These are phyloP conservation scores for Chirona hameri DNA, from an alignment of 2,888 invertebrate genomes.

Conservation along the genomic window DNA sequence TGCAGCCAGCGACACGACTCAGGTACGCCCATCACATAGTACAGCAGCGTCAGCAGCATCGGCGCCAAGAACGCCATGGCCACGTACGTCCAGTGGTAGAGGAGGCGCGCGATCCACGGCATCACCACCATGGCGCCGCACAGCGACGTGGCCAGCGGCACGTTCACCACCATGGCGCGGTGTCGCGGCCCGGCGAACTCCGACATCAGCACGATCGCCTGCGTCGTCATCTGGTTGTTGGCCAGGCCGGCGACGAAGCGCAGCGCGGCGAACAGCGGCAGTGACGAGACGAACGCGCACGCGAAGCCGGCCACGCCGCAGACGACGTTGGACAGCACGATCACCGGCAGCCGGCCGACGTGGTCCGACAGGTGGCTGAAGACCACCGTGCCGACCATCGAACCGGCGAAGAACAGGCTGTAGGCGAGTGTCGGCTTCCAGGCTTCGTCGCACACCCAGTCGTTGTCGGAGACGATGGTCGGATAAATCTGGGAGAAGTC, in stretches of 20 bases:
- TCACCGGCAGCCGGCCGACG: slow-evolving; percentile 76
- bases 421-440: slow-evolving; percentile 73
- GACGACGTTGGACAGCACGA: slow-evolving; percentile 70
- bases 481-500: slow-evolving; percentile 74
- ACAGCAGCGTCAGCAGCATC: slow-evolving; percentile 50
- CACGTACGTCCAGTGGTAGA: slow-evolving; percentile 76
- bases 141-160: slow-evolving; percentile 75
- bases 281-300: slow-evolving; percentile 65
- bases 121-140: slow-evolving; percentile 68
- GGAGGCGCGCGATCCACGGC: slow-evolving; percentile 78
- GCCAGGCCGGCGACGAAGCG: slow-evolving; percentile 82
- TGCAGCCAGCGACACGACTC: slow-evolving; percentile 72
- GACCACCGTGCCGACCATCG: slow-evolving; percentile 76
- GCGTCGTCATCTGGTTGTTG: slow-evolving; percentile 67
- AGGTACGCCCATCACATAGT: slow-evolving; percentile 28
- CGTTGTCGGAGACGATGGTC: slow-evolving; percentile 77
- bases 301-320: slow-evolving; percentile 67
- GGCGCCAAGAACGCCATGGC: slow-evolving; percentile 75
- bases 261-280: slow-evolving; percentile 73
- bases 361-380: slow-evolving; percentile 84
- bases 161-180: background rate
- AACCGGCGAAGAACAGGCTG: slow-evolving; percentile 82
- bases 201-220: slow-evolving; percentile 81
- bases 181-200: slow-evolving; percentile 41
- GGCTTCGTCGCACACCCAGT: slow-evolving; percentile 82